Evolutionary conservation across 2,797 vertebrate species (phyloP), one percentile per base, ranked within the genome.

Genomic region (Acanthornis magna): DNA sequence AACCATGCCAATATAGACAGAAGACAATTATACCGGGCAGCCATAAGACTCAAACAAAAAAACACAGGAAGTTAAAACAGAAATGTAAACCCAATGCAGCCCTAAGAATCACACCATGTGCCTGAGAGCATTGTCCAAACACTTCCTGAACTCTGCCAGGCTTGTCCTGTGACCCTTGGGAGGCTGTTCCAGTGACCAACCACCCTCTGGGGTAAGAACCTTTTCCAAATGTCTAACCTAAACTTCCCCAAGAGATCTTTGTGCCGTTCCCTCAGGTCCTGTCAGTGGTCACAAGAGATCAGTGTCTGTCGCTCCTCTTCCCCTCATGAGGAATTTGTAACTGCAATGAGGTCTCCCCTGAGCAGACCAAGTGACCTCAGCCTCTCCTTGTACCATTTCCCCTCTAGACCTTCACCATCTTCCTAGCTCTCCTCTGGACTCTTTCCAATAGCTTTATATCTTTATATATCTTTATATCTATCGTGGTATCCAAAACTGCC

Each of bases 351-450:
- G 25, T 5, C 5, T 55, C 1, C 11, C 9, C 34, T 20, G 6
- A 62, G 7, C 48, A 48, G 30, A 11, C 1, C 1, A 1, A 54
- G 4, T n/a, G 9, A 30, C 26, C n/a, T 21, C 73, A 54, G 16
- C 25, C 1, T 0, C 55, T 70, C 40, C 40, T 45, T 11, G 4
- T 9, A 10, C 4, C 0, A 0, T 12, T 11, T 47, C 40, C 20
- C 6, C 48, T 61, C 48, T 1, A 48, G 20, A 3, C 20, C 34
- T 55, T 62, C 48, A 47, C 11, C 48, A 29, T 23, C 23, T 5
- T 20, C 13, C 7, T 1, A 4, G n/a, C 29, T 23, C 38, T 53
- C 47, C 34, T 26, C 5, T 54, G 40, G n/a, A 47, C 40, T 1
- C 61, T 50, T 1, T 15, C 47, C 16, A 21, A 54, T 0, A 21